phyloP scores from a whole-genome alignment of 1,140 invertebrate genomes.

The Littorina saxatilis region DNA sequence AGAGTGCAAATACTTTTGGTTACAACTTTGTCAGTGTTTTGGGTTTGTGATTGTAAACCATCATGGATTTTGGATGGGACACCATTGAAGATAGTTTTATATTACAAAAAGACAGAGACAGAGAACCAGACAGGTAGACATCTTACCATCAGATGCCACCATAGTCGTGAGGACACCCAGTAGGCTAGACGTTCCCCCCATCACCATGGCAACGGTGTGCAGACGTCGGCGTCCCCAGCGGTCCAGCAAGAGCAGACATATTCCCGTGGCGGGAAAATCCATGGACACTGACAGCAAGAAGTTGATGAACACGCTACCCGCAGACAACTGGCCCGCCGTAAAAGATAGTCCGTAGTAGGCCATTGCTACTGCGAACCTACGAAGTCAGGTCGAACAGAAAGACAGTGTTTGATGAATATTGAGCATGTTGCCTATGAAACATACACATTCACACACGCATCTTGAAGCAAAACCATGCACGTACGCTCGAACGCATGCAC shows the following conservation, averaged over 20 bases:
- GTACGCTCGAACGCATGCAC: no score
- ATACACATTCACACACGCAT: no score
- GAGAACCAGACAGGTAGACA: no score
- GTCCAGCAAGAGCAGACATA: slow-evolving; percentile 52
- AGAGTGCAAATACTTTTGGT: no score
- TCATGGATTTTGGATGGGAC: no score
- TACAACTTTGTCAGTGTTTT: no score
- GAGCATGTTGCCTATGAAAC: no score
- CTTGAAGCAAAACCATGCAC: no score
- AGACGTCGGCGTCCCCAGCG: slow-evolving; percentile 54
- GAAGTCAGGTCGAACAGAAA: neutral
- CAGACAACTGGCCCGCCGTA: slow-evolving; percentile 54
- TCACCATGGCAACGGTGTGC: slow-evolving; percentile 48
- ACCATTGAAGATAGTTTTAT: no score
- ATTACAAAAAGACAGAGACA: no score
- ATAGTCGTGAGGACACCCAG: slow-evolving; percentile 52
- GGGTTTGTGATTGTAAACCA: no score
- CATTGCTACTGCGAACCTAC: slow-evolving; percentile 69
- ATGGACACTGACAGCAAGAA: slow-evolving; percentile 79
- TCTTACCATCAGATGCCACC: slow-evolving; percentile 52
- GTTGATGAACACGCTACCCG: slow-evolving; percentile 66
- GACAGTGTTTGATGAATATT: neutral
- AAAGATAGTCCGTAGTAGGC: slow-evolving; percentile 81
- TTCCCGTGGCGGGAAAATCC: slow-evolving; percentile 82
- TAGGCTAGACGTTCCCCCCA: slow-evolving; percentile 53